Evolutionary conservation across 37 sponge, comb jelly and placozoan species (phyloP).

Genomic region (Diacarnus erythraeanus): DNA sequence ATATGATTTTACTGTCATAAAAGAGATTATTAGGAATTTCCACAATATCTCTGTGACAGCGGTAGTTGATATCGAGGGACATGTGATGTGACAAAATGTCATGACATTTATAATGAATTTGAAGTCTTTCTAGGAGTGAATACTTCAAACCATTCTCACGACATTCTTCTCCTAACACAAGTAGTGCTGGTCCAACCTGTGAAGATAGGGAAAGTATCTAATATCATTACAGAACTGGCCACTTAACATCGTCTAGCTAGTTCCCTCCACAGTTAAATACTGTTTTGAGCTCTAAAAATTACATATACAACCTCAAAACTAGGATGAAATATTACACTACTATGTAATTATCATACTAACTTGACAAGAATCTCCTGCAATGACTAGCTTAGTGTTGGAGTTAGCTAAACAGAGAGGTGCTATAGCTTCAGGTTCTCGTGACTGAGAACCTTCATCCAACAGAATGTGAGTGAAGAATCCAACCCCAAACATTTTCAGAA

Average conservation of each 20-base stretch:
- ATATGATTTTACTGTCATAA: constrained; percentile 31
- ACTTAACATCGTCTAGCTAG: too few relatives aligned
- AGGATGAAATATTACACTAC: constrained; percentile 21
- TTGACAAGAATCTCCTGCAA: constrained; percentile 75
- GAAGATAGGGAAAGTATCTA: too few relatives aligned
- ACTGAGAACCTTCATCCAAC: constrained; percentile 77
- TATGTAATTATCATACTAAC: constrained; percentile 16
- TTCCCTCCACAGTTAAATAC: too few relatives aligned
- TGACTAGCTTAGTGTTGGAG: constrained; percentile 55
- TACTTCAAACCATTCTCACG: constrained; percentile 46
- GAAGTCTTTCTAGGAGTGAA: constrained; percentile 66
- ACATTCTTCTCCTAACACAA: constrained; percentile 70
- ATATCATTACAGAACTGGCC: too few relatives aligned
- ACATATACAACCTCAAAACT: background rate
- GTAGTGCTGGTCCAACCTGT: constrained; percentile 74
- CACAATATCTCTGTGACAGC: constrained; percentile 60
- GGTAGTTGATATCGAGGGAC: constrained; percentile 55
- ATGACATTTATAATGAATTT: constrained; percentile 19
- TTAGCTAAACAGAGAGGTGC: constrained; percentile 61
- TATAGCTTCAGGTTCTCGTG: constrained; percentile 64
- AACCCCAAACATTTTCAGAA: background rate
- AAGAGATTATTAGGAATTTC: constrained; percentile 44
- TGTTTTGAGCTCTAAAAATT: too few relatives aligned
- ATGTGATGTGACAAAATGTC: background rate
- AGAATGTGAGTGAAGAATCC: constrained; percentile 78